Conservation (phyloP, 2,888 invertebrate species). For the Yponomeuta plumbellus region DNA sequence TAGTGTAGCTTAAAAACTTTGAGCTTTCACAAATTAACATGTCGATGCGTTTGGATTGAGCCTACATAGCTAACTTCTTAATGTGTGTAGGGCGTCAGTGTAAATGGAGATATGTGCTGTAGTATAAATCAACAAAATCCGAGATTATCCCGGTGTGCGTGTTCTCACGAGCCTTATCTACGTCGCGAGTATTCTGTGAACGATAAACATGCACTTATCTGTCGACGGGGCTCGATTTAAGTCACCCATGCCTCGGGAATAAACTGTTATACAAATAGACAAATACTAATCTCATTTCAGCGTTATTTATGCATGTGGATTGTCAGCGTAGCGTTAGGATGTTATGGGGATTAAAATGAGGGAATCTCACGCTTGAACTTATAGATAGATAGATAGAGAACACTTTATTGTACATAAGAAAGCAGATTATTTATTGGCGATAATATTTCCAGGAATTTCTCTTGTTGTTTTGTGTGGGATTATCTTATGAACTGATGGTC, state of each 20-base stretch:
- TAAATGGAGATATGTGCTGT: too few species aligned
- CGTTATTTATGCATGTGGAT: slow-evolving; percentile 2
- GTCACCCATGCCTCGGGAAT: slow-evolving; percentile 12
- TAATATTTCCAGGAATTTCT: not conserved
- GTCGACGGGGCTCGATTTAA: slow-evolving; percentile 44
- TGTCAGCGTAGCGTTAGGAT: not conserved
- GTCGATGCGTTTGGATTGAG: too few species aligned
- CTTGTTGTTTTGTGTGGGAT: not conserved
- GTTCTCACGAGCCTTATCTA: slow-evolving; percentile 62
- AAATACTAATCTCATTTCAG: slow-evolving; percentile 1
- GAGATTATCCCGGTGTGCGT: slow-evolving; percentile 42
- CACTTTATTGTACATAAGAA: too few species aligned
- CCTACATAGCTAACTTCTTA: too few species aligned
- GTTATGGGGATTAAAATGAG: not conserved
- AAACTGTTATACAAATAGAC: not conserved
- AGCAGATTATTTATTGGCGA: not conserved
- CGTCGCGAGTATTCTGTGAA: slow-evolving; percentile 45
- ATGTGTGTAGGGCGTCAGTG: too few species aligned
- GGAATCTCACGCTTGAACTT: not conserved
- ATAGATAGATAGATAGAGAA: too few species aligned
- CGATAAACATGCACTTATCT: slow-evolving; percentile 65
- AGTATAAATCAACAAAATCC: slow-evolving; percentile 28
- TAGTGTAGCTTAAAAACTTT: too few species aligned
- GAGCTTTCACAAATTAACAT: too few species aligned
- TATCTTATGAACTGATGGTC: too few species aligned